A percentile compares a stretch with the other conserved stretches of the same genome.
Conservation (phyloP, 2,797 vertebrate species). For the Dipus sagitta region DNA sequence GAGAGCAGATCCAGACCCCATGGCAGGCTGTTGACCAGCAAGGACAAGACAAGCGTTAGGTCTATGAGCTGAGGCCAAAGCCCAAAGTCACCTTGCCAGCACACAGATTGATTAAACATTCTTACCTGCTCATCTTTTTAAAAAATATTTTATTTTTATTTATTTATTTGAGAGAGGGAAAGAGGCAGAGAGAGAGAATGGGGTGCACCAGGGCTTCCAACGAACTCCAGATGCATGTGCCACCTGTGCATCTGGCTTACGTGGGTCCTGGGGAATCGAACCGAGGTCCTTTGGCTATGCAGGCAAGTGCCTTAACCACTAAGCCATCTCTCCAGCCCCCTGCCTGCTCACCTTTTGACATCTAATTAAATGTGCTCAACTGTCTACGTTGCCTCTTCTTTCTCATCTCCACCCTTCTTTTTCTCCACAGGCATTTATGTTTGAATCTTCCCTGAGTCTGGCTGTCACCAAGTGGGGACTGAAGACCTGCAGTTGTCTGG, state of each 20-base stretch:
- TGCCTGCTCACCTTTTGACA: neutral
- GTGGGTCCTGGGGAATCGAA: too few species aligned
- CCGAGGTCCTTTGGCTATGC: too few species aligned
- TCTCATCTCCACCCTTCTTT: neutral
- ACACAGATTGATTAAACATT: neutral
- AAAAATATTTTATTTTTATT: too few species aligned
- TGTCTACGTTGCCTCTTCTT: constrained; percentile 1
- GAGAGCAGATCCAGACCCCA: neutral
- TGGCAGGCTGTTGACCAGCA: neutral
- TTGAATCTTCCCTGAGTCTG: constrained; percentile 96
- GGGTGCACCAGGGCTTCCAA: too few species aligned
- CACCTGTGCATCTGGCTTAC: too few species aligned
- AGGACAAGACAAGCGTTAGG: neutral
- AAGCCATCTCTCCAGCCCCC: too few species aligned
- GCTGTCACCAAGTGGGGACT: constrained; percentile 97
- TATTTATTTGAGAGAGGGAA: too few species aligned
- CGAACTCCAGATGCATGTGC: too few species aligned
- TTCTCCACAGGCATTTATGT: constrained; percentile 96
- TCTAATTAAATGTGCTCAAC: neutral
- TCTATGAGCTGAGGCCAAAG: neutral
- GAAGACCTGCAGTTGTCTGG: constrained; percentile 92
- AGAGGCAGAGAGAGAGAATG: too few species aligned
- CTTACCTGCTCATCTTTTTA: neutral
- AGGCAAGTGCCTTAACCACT: too few species aligned
- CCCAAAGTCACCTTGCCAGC: neutral